Evolutionary conservation across 2,888 invertebrate species (phyloP).

Genomic region (Xanthorhoe designata): DNA sequence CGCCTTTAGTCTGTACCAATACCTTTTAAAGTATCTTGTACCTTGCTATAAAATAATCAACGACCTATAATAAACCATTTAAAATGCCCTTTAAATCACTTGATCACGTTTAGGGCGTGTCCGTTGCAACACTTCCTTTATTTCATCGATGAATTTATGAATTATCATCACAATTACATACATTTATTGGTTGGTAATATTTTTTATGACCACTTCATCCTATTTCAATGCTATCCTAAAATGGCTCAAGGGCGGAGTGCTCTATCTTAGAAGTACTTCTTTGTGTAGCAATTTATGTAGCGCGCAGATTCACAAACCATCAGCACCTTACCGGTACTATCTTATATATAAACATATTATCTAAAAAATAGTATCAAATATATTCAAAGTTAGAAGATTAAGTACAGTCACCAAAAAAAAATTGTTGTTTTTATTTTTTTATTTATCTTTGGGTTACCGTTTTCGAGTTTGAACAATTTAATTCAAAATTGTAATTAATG

Average conservation of each 20-base stretch:
- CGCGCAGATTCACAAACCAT: neutral
- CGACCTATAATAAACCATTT: constrained; percentile 5
- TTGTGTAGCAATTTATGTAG: neutral
- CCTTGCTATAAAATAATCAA: neutral
- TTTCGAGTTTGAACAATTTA: no score
- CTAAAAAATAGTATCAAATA: no score
- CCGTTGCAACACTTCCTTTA: constrained; percentile 23
- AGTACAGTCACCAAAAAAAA: neutral
- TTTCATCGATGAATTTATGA: constrained; percentile 9
- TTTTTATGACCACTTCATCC: constrained; percentile 14
- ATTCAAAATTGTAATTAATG: no score
- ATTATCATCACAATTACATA: constrained; percentile 7
- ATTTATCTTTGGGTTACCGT: no score
- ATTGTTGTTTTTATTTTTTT: no score
- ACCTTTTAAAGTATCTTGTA: neutral
- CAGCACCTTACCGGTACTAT: neutral
- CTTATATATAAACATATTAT: no score
- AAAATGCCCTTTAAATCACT: constrained; percentile 23
- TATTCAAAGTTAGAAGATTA: no score
- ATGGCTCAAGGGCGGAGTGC: constrained; percentile 26
- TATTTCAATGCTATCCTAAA: constrained; percentile 25
- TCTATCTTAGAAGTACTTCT: constrained; percentile 5
- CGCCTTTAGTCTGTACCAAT: no score
- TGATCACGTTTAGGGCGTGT: constrained; percentile 20
- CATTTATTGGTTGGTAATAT: constrained; percentile 13